phyloP scores from a whole-genome alignment of 2,113 vertebrate species.

The Chionis minor region DNA sequence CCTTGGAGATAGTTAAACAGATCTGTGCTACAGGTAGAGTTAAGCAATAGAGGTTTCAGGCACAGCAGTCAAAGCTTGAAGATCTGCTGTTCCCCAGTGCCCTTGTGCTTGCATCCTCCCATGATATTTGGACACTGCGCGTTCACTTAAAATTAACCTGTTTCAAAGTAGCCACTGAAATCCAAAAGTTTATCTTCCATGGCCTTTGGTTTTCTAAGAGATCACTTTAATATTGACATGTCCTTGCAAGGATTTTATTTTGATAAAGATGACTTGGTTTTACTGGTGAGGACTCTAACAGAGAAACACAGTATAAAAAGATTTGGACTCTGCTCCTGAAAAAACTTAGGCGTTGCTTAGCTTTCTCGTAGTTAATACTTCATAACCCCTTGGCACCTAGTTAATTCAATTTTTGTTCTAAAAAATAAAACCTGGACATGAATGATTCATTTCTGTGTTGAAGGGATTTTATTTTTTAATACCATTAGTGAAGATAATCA shows the following conservation, averaged over 20 bases:
- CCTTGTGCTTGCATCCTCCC: rapidly evolving
- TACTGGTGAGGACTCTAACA: not conserved
- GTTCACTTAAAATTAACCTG: not conserved
- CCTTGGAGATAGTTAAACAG: not conserved
- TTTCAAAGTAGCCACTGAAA: not conserved
- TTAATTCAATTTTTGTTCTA: not conserved
- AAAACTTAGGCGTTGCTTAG: not conserved
- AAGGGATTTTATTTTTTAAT: not conserved
- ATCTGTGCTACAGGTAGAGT: not conserved
- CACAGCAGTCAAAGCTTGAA: not conserved
- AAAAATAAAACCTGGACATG: not conserved
- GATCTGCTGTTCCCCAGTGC: not conserved
- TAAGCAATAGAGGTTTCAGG: not conserved
- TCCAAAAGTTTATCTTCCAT: not conserved
- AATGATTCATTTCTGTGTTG: not conserved
- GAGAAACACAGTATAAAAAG: not conserved
- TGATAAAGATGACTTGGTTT: not conserved
- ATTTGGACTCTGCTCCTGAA: not conserved
- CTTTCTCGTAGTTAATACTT: not conserved
- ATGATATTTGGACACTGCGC: not conserved
- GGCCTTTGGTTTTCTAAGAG: not conserved
- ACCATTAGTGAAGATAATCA: not conserved
- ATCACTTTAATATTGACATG: not conserved
- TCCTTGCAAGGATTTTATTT: not conserved
- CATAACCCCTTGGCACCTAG: not conserved